Evolutionary conservation across 2,113 vertebrate genomes (phyloP).

Genomic region (human (Homo sapiens)): GRCh38 chr13:30864501-30865000

Average conservation of each 20-base stretch:
- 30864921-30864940: neutral
- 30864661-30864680: neutral
- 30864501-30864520: neutral
- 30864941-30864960: neutral
- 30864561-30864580: neutral
- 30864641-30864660: neutral
- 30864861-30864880: neutral
- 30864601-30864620: neutral
- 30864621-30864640: neutral
- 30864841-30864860: neutral
- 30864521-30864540: neutral
- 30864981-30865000: conserved; percentile 55
- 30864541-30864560: neutral
- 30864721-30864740: conserved; percentile 37
- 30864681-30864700: conserved; percentile 37
- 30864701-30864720: conserved; percentile 64
- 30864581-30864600: neutral
- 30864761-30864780: conserved; percentile 43
- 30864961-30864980: conserved; percentile 55
- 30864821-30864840: neutral
- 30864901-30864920: neutral
- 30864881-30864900: conserved; percentile 3
- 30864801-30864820: neutral
- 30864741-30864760: conserved; percentile 12
- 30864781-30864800: conserved; percentile 22